Percentiles rank a stretch among this genome's conserved stretches.
phyloP scores from a whole-genome alignment of 2,888 invertebrate genomes.

The Sinodicranocentrus sp. region DNA sequence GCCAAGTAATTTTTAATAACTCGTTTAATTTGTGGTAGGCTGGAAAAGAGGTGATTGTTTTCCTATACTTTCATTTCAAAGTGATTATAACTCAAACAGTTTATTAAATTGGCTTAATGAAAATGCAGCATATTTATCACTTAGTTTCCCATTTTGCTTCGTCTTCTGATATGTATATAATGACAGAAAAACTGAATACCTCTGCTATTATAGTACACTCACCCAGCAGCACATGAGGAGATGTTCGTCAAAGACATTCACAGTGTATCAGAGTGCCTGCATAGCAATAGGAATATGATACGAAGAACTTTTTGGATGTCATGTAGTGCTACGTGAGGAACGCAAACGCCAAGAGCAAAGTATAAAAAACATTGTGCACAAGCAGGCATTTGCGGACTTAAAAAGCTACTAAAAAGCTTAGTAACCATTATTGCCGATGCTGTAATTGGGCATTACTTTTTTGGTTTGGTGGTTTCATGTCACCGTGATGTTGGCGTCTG shows the following conservation, averaged over 20 bases:
- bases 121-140: not conserved
- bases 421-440: slow-evolving; percentile 32
- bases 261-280: not conserved
- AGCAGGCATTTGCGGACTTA: slow-evolving; percentile 3
- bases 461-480: slow-evolving; percentile 34
- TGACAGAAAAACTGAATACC: not conserved
- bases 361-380: not conserved
- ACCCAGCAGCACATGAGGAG: not conserved
- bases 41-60: not conserved
- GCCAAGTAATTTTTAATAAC: not conserved
- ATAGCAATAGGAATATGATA: slow-evolving; percentile 21
- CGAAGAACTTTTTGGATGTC: not conserved
- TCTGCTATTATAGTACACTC: no score
- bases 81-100: no score
- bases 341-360: slow-evolving; percentile 10
- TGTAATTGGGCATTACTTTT: slow-evolving; percentile 67
- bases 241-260: no score
- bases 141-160: not conserved
- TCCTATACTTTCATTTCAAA: not conserved
- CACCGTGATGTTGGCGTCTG: slow-evolving; percentile 24
- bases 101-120: not conserved
- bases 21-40: slow-evolving; percentile 4
- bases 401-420: not conserved
- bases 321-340: not conserved
- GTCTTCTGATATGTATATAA: not conserved